Evolutionary conservation across 2,797 vertebrate genomes (phyloP), one percentile per base, ranked within the genome.

Genomic region (Oophaga sylvatica): DNA sequence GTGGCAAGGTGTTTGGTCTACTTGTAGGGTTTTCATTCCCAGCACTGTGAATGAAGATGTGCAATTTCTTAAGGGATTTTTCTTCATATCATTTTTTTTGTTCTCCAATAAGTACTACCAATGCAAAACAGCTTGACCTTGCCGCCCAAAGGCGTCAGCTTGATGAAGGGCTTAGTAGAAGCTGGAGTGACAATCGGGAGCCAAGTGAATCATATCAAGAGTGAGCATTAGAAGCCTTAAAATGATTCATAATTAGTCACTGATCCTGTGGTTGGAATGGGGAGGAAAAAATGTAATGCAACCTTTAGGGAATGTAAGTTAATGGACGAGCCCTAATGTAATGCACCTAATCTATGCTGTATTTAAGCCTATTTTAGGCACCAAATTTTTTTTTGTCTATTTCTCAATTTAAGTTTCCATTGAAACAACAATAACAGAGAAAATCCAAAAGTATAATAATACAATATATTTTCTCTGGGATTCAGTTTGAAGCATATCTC

Each of bases 131-230:
- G 92, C 91, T 90, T 95, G 96, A 95, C 95, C 95, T 95, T 94
- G 92, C 91, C 90, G 90, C 94, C 93, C 92, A 90, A 88, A 95
- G 92, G 92, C 95, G 92, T 92, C 90, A 90, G 91, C 91, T 91
- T 89, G 91, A 93, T 92, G 94, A 95, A 93, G 90, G 93, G 96
- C 95, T 97, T 96, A 96, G 95, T 91, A 92, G 92, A 92, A 96
- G 92, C 94, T 90, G 81, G 91, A 94, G 92, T 91, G 94, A 94
- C 94, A 93, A 93, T 95, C 94, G 92, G 92, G 92, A 93, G 94
- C 93, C 93, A 92, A 93, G 93, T 96, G 96, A 96, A 97, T 97
- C 95, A 93, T 92, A 93, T 96, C 95, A 96, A 94, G 93, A 93
- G 94, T 94, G 94, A 95, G 94, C 95, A 95, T 93, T 94, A 93